Conservation (phyloP, 2,888 invertebrate species). For the Griposia aprilina region DNA sequence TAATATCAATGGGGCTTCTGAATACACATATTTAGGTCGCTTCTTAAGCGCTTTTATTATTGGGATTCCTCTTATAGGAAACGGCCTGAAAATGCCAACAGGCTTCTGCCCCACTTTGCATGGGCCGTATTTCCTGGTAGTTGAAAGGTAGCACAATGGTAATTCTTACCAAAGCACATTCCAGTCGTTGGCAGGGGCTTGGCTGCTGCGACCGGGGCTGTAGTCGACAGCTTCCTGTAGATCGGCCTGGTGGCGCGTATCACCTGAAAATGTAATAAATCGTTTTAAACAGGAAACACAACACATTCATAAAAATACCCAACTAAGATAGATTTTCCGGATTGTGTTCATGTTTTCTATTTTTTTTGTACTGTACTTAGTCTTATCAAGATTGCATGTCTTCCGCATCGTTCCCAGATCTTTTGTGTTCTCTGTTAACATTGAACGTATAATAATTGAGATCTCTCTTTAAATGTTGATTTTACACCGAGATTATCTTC, state of each 20-base stretch:
- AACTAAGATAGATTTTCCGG: slow-evolving; percentile 1
- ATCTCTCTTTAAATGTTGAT: slow-evolving; percentile 21
- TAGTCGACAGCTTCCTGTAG: slow-evolving; percentile 82
- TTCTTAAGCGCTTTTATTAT: neutral
- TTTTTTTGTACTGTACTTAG: neutral
- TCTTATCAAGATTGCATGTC: slow-evolving; percentile 12
- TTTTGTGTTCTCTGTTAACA: slow-evolving; percentile 7
- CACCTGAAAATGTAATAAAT: slow-evolving; percentile 73
- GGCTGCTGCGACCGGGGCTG: slow-evolving; percentile 76
- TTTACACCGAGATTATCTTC: neutral
- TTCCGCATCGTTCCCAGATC: neutral
- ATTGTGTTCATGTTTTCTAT: neutral
- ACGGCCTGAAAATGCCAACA: slow-evolving; percentile 26
- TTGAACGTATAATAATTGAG: slow-evolving; percentile 21
- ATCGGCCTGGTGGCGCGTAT: slow-evolving; percentile 81
- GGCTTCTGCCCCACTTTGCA: neutral
- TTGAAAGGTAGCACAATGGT: neutral
- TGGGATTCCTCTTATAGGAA: neutral
- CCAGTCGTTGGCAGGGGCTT: slow-evolving; percentile 84
- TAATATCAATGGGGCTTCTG: neutral
- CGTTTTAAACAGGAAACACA: neutral
- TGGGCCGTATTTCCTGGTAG: neutral
- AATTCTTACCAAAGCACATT: slow-evolving; percentile 82
- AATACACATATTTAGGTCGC: slow-evolving; percentile 19
- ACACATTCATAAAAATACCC: neutral